Conservation (phyloP, 2,797 vertebrate species). For the Sebastes baramenuke region DNA sequence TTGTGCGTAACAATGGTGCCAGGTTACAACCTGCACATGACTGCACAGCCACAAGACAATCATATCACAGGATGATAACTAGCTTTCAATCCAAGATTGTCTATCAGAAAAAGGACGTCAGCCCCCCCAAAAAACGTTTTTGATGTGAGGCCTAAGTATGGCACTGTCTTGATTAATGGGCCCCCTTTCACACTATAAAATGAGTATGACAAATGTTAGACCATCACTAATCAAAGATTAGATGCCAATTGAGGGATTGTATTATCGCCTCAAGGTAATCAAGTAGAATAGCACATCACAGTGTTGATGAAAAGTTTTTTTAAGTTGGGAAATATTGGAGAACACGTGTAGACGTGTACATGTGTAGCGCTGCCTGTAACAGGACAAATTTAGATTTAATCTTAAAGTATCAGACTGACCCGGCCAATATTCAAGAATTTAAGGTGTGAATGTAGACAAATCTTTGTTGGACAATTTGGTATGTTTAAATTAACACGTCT, state of each 20-base stretch:
- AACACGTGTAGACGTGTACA: neutral
- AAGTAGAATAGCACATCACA: neutral
- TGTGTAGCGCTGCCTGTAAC: neutral
- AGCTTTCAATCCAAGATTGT: neutral
- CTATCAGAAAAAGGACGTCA: neutral
- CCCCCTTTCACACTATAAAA: neutral
- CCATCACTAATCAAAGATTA: neutral
- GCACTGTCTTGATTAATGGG: neutral
- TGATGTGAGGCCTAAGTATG: too few relatives aligned
- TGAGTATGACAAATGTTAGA: neutral
- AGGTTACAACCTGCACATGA: neutral
- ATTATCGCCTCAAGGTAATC: neutral
- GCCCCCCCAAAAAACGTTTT: too few relatives aligned
- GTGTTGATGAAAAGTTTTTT: neutral
- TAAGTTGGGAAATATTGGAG: neutral
- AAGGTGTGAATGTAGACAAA: neutral
- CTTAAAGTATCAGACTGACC: neutral
- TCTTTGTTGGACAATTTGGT: neutral
- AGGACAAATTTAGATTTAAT: neutral
- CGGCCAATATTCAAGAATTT: neutral
- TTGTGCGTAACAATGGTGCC: neutral
- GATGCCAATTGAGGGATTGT: neutral
- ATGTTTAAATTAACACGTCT: neutral
- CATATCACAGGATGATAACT: neutral
- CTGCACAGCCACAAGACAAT: neutral